These are phyloP conservation scores for Mesorhabditis spiculigera DNA, from an alignment of 2,888 invertebrate genomes.

Conservation along the genomic window DNA sequence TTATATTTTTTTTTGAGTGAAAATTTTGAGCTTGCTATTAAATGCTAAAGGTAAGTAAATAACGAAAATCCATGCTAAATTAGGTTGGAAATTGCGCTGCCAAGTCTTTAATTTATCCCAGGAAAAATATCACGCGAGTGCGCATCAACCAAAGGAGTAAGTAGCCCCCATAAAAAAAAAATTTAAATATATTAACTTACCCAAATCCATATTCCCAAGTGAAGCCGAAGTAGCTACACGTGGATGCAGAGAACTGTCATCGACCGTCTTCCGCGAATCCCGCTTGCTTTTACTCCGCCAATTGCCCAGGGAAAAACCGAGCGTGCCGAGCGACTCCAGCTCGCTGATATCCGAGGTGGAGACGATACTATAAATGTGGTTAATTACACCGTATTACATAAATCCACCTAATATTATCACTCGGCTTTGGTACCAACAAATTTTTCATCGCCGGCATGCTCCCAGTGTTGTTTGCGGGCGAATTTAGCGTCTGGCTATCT, in stretches of 20 bases:
- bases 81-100: too few species aligned
- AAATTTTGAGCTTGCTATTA: too few species aligned
- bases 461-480: conserved; percentile 9
- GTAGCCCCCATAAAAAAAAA: too few species aligned
- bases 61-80: too few species aligned
- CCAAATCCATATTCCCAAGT: neutral
- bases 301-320: conserved; percentile 43
- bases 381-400: neutral
- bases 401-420: conserved; percentile 42
- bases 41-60: too few species aligned
- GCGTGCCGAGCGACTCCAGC: conserved; percentile 48
- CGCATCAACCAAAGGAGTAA: too few species aligned
- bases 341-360: conserved; percentile 52
- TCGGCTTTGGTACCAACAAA: conserved; percentile 39
- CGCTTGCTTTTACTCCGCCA: conserved; percentile 35
- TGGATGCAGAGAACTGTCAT: conserved; percentile 30
- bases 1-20: too few species aligned
- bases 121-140: too few species aligned
- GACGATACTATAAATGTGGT: conserved; percentile 33
- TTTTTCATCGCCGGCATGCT: conserved; percentile 19
- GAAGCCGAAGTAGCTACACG: conserved; percentile 18
- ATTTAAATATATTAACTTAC: neutral
- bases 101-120: too few species aligned
- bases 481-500: neutral
- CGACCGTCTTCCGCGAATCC: conserved; percentile 24